phyloP scores from a whole-genome alignment of 2,797 vertebrate species.

The Sternotherus odoratus region DNA sequence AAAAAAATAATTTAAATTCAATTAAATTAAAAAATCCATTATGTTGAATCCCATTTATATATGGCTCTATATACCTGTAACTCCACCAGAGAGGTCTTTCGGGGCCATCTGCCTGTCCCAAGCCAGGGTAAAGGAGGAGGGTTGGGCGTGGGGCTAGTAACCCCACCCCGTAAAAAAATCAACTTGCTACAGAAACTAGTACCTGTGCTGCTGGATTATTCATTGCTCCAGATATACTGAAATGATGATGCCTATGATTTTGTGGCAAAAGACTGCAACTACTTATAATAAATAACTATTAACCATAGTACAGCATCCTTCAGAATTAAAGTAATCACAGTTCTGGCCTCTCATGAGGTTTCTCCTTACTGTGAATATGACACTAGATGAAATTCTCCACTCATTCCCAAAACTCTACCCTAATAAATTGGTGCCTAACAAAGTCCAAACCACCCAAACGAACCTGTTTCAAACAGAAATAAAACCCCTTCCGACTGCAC shows the following conservation, averaged over 20 bases:
- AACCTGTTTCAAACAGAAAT: neutral
- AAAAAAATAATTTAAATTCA: conserved; percentile 9
- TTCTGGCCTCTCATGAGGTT: neutral
- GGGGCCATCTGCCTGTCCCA: too few species aligned
- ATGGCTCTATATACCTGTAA: too few species aligned
- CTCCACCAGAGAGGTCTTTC: too few species aligned
- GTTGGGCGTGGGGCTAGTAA: too few species aligned
- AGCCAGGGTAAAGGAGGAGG: too few species aligned
- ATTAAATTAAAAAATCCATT: neutral
- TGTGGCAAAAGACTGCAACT: neutral
- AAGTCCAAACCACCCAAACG: neutral
- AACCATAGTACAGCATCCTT: neutral
- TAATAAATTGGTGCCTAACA: accelerated
- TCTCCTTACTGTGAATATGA: too few species aligned
- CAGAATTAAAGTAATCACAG: accelerated
- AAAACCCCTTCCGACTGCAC: neutral
- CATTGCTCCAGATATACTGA: neutral
- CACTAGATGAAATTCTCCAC: neutral
- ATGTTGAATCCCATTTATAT: neutral
- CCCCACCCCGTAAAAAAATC: too few species aligned
- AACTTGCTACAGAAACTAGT: too few species aligned
- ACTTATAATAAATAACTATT: accelerated
- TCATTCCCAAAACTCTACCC: neutral
- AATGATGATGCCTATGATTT: neutral
- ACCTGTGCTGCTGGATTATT: neutral